These are phyloP conservation scores for Phlogophora meticulosa DNA, from an alignment of 2,888 invertebrate genomes.

Conservation along the genomic window DNA sequence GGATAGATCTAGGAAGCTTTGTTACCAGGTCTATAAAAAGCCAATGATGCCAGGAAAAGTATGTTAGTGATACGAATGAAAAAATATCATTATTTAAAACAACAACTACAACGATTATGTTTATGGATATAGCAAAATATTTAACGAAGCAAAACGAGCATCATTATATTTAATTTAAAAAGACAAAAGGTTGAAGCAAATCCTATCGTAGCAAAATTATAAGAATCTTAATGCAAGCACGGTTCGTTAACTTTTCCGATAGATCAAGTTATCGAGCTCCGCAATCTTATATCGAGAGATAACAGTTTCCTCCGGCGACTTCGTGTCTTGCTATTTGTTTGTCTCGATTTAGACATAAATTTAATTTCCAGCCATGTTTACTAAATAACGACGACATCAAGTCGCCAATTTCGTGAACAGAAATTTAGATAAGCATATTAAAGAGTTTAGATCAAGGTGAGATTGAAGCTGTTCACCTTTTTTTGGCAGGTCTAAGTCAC, in stretches of 20 bases:
- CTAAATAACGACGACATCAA: slow-evolving; percentile 67
- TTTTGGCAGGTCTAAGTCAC: slow-evolving; percentile 69
- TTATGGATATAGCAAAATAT: slow-evolving; percentile 13
- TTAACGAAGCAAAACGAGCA: slow-evolving; percentile 9
- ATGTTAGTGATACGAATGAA: slow-evolving; percentile 20
- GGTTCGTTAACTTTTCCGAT: slow-evolving; percentile 73
- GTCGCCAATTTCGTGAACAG: slow-evolving; percentile 78
- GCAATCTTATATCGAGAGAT: slow-evolving; percentile 66
- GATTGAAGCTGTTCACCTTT: slow-evolving; percentile 70
- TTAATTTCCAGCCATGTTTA: slow-evolving; percentile 75
- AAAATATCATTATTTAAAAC: slow-evolving; percentile 14
- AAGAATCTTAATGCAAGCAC: slow-evolving; percentile 64
- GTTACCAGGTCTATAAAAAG: slow-evolving; percentile 1
- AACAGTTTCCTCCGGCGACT: slow-evolving; percentile 67
- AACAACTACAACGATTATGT: neutral
- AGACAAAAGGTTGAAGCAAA: slow-evolving; percentile 37
- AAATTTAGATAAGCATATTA: slow-evolving; percentile 80
- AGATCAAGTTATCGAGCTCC: slow-evolving; percentile 65
- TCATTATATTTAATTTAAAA: slow-evolving; percentile 14
- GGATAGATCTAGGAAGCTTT: slow-evolving; percentile 8
- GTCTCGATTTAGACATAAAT: slow-evolving; percentile 76
- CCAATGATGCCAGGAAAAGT: slow-evolving; percentile 13
- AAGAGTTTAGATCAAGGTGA: slow-evolving; percentile 78
- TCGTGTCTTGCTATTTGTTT: slow-evolving; percentile 75
- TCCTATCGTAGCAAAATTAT: slow-evolving; percentile 58